These are phyloP conservation scores for Hirtodrosophila trivittata DNA, from an alignment of 2,888 invertebrate genomes.

Conservation along the genomic window DNA sequence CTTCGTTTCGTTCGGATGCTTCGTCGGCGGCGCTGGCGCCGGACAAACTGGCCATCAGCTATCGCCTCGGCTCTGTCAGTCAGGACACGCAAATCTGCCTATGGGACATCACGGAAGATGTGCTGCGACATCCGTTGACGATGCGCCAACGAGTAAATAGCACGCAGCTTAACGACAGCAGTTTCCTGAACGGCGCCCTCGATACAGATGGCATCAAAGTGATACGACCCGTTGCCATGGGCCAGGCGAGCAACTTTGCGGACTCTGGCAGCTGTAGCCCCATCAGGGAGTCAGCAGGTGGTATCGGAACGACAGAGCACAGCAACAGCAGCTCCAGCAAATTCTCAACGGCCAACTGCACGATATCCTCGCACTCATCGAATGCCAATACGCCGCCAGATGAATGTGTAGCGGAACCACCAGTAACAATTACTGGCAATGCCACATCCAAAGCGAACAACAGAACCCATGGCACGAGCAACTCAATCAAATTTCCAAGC, in stretches of 20 bases:
- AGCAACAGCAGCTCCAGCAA: slow-evolving; percentile 83
- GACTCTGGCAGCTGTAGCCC: slow-evolving; percentile 72
- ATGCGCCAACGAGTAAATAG: slow-evolving; percentile 82
- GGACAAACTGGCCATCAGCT: slow-evolving; percentile 87
- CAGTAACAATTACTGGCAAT: slow-evolving; percentile 34
- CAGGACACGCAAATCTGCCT: slow-evolving; percentile 99
- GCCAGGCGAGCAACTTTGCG: slow-evolving; percentile 57
- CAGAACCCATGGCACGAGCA: slow-evolving; percentile 67
- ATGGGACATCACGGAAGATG: slow-evolving; percentile 99
- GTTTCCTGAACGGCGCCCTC: slow-evolving; percentile 81
- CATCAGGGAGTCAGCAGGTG: slow-evolving; percentile 62
- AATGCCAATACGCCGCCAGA: slow-evolving; percentile 80
- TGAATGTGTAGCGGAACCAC: slow-evolving; percentile 61
- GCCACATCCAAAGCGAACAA: slow-evolving; percentile 54
- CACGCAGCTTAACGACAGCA: slow-evolving; percentile 77
- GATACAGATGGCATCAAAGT: slow-evolving; percentile 82
- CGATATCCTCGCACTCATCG: slow-evolving; percentile 83
- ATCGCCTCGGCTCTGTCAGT: slow-evolving; percentile 96
- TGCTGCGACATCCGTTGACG: slow-evolving; percentile 89
- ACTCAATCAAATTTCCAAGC: slow-evolving; percentile 82
- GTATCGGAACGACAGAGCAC: slow-evolving; percentile 66
- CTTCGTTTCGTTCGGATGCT: slow-evolving; percentile 82
- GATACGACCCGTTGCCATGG: slow-evolving; percentile 82
- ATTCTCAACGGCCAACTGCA: slow-evolving; percentile 84
- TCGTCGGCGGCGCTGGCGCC: slow-evolving; percentile 82